Evolutionary conservation across 2,797 vertebrate species (phyloP).

Genomic region (Schizopygopsis malacanthus): DNA sequence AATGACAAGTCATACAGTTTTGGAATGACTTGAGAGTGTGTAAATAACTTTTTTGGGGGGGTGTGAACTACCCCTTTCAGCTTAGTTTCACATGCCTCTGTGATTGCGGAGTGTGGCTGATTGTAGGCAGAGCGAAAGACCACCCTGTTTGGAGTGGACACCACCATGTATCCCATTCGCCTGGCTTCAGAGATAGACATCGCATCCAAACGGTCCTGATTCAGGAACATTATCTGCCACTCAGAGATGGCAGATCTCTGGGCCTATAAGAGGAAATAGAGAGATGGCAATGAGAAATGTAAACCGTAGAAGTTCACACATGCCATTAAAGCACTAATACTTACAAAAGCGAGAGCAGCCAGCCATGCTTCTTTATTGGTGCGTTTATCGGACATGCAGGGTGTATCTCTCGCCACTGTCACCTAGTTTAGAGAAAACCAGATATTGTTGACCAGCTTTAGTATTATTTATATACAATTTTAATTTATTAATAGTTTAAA

Average conservation of each 20-base stretch:
- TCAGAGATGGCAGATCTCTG: constrained; percentile 53
- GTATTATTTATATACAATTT: background rate
- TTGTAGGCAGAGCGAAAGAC: constrained; percentile 71
- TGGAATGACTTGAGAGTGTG: background rate
- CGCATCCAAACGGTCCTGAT: constrained; percentile 62
- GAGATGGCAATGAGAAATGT: background rate
- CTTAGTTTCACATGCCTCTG: constrained; percentile 57
- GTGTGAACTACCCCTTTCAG: no score
- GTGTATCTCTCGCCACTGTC: constrained; percentile 59
- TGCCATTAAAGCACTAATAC: background rate
- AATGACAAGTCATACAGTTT: background rate
- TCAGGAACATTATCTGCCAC: constrained; percentile 78
- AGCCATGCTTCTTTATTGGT: constrained; percentile 46
- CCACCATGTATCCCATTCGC: constrained; percentile 73
- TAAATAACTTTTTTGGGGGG: background rate
- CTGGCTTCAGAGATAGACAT: constrained; percentile 68
- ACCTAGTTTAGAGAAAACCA: constrained; percentile 59
- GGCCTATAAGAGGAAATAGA: constrained; percentile 54
- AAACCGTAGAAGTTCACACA: background rate
- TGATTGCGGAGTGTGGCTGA: constrained; percentile 65
- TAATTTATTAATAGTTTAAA: background rate
- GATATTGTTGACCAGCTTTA: background rate
- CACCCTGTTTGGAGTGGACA: constrained; percentile 63
- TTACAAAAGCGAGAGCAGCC: constrained; percentile 61
- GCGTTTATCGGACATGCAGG: constrained; percentile 55